These are phyloP conservation scores for Aphelinus atriplicis DNA, from an alignment of 1,140 invertebrate genomes.

Conservation along the genomic window DNA sequence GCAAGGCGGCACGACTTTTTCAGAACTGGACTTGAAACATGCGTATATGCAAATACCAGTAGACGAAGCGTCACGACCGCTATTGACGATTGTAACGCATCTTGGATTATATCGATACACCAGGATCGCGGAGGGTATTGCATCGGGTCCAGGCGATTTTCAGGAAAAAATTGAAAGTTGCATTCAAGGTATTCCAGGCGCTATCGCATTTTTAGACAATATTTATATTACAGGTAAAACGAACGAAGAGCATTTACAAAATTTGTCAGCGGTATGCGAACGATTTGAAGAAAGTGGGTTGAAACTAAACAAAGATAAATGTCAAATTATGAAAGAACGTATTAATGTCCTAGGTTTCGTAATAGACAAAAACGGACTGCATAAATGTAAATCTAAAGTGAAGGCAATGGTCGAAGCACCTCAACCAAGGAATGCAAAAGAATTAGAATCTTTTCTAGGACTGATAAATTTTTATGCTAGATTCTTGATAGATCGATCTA, in stretches of 20 bases:
- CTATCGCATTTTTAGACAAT: conserved; percentile 7
- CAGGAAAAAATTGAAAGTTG: neutral
- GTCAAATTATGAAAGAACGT: neutral
- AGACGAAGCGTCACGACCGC: neutral
- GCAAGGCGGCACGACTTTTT: neutral
- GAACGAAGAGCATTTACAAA: neutral
- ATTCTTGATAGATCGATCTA: conserved; percentile 9
- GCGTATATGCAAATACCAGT: neutral
- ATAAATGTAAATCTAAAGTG: neutral
- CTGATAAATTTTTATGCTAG: conserved; percentile 25
- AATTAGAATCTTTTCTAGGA: conserved; percentile 18
- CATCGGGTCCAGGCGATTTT: conserved; percentile 12
- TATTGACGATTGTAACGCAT: neutral
- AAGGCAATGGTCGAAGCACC: neutral
- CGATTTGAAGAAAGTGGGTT: neutral
- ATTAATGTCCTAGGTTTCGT: conserved; percentile 1
- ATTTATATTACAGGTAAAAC: neutral
- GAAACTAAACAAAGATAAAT: conserved; percentile 30
- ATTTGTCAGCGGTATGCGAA: neutral
- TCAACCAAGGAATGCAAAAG: neutral
- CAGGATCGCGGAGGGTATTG: neutral
- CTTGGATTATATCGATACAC: neutral
- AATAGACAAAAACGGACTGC: neutral
- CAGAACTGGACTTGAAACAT: neutral
- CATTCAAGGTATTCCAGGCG: neutral